These are phyloP conservation scores for Xanthia icteritia DNA, from an alignment of 2,888 invertebrate genomes.

Conservation along the genomic window DNA sequence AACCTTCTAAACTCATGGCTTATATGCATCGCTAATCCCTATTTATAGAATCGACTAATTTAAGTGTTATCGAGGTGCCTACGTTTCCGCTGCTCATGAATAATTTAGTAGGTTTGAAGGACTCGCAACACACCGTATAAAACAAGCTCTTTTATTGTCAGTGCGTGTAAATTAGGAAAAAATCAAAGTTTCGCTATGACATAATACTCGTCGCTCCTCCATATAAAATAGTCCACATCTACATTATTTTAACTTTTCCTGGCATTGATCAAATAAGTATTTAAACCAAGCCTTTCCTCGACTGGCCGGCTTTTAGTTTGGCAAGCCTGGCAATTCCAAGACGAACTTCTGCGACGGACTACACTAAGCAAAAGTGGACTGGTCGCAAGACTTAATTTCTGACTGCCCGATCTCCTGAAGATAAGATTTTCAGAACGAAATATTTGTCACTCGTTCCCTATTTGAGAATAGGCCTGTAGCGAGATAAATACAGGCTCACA, in stretches of 20 bases:
- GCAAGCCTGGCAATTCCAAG: not conserved
- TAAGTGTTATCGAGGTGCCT: constrained; percentile 49
- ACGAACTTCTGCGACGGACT: too few species aligned
- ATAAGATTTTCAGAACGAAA: not conserved
- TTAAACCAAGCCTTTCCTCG: too few species aligned
- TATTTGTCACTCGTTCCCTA: not conserved
- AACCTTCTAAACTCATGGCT: constrained; percentile 38
- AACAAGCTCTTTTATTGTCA: constrained; percentile 26
- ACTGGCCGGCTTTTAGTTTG: not conserved
- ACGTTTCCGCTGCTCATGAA: constrained; percentile 63
- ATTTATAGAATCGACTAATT: constrained; percentile 56
- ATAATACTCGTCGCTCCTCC: not conserved
- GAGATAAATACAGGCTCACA: not conserved
- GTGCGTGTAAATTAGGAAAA: constrained; percentile 14
- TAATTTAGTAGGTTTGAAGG: constrained; percentile 48
- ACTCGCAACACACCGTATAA: constrained; percentile 6
- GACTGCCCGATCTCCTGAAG: not conserved
- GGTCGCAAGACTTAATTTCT: not conserved
- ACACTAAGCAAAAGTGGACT: not conserved
- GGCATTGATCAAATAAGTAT: too few species aligned
- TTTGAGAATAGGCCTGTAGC: not conserved
- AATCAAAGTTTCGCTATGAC: not conserved
- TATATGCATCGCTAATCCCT: constrained; percentile 56
- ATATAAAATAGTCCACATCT: not conserved
- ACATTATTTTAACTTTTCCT: too few species aligned